phyloP scores from a whole-genome alignment of 1,140 invertebrate species.

The Dolichoris vasculosae region DNA sequence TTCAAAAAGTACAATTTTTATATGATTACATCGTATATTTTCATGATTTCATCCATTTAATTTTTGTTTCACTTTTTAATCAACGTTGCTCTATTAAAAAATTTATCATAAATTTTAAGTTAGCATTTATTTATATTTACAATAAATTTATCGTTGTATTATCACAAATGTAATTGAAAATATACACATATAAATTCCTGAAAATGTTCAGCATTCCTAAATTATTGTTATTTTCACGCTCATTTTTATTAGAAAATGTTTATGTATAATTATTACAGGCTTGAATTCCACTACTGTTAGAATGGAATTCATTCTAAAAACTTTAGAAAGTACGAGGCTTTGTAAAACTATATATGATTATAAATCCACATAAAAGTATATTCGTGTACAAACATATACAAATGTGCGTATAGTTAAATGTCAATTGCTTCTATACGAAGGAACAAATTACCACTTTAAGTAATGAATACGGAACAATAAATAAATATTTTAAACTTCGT shows the following conservation, averaged over 20 bases:
- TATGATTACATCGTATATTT: neutral
- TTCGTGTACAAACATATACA: neutral
- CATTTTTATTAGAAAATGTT: neutral
- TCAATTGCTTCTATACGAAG: neutral
- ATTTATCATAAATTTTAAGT: neutral
- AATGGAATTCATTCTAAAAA: conserved; percentile 11
- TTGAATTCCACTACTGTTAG: neutral
- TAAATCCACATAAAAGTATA: neutral
- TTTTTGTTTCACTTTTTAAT: neutral
- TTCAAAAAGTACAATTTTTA: too few relatives aligned
- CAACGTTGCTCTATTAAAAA: neutral
- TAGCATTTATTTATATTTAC: neutral
- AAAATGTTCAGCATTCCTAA: neutral
- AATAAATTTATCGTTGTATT: neutral
- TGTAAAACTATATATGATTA: neutral
- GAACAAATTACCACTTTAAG: neutral
- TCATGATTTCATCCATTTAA: neutral
- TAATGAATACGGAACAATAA: neutral
- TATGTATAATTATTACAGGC: neutral
- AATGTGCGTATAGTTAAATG: neutral
- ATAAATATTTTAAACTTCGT: neutral
- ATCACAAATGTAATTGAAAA: neutral
- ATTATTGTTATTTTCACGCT: conserved; percentile 6
- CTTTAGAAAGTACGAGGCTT: conserved; percentile 6
- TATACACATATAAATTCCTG: neutral